Base-by-base conservation (phyloP, 1,140 invertebrate species). In the Rhyzopertha dominica region DNA sequence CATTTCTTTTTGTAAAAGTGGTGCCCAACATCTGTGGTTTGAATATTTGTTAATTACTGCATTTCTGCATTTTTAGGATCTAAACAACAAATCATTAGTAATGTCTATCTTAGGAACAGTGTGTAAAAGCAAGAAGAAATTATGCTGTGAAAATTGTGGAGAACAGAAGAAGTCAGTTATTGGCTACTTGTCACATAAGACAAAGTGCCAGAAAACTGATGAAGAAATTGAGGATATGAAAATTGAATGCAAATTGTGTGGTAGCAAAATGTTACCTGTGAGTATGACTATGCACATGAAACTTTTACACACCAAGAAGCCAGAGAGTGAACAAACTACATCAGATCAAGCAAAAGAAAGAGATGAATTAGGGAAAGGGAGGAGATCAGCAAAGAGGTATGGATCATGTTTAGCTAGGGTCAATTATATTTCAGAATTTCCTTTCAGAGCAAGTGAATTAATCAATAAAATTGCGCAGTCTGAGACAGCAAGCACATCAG, bases 171-270 rank as follows among this genome's bases (percentile, higher is more conserved):
- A 70, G 2, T 83, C 81, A 23, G 70, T 66, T 0, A 36, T 70
- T 5, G 82, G 82, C 12, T 83, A 77, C 51, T 67, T 77, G 28
- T 80, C 80, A 0, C 82, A 85, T 59, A 63, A 77, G 18, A 61
- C 71, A 18, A 70, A 74, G 44, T 85, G 82, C 58, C 73, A 74
- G 18, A 80, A 77, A 65, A 62, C 70, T 3, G 69, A 72, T 14
- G 67, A 74, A 72, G 78, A 82, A 62, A 67, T 63, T 12, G 62
- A 73, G 25, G 59, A 65, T 16, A 61, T 74, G 14, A 71, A 75
- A 60, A 59, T 67, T 3, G 45, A 58, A 19, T 83, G 81, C 58
- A 56, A 72, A 0, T 57, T 78, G 30, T 84, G 81, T 51, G 49
- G 66, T 1, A 64, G 65, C 31, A 62, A 67, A 49, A 73, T 79